Conservation (phyloP, 1,140 invertebrate genomes). For the Bicyclus anynana region DNA sequence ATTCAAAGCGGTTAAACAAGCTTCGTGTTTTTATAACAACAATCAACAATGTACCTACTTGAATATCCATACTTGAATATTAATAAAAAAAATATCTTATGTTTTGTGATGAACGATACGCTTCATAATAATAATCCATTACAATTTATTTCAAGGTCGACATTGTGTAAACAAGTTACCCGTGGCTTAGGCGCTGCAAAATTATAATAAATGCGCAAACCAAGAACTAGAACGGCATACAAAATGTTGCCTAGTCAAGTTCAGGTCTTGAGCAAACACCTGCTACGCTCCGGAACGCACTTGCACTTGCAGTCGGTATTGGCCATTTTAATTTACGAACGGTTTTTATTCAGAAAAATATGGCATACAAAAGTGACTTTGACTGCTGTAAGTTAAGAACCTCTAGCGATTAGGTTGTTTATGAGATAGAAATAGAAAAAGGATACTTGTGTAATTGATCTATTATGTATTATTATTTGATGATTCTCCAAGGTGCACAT, state of each 20-base stretch:
- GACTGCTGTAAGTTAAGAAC: too few relatives aligned
- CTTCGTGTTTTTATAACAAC: too few relatives aligned
- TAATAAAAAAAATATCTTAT: too few relatives aligned
- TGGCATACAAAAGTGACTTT: too few relatives aligned
- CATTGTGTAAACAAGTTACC: slow-evolving; percentile 20
- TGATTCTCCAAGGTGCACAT: too few relatives aligned
- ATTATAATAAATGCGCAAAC: slow-evolving; percentile 18
- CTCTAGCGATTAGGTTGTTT: too few relatives aligned
- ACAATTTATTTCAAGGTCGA: slow-evolving; percentile 14
- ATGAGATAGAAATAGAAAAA: too few relatives aligned
- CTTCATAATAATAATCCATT: neutral
- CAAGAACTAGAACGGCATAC: slow-evolving; percentile 29
- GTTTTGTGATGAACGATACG: slow-evolving; percentile 5
- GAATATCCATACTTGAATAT: too few relatives aligned
- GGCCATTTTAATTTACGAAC: slow-evolving; percentile 1
- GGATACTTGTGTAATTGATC: too few relatives aligned
- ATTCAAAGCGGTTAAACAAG: neutral
- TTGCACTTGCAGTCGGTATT: neutral
- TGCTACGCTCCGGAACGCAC: slow-evolving; percentile 31
- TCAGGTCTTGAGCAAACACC: slow-evolving; percentile 42
- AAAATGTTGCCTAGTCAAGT: slow-evolving; percentile 57
- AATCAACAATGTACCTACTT: too few relatives aligned
- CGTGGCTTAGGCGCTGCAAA: slow-evolving; percentile 6
- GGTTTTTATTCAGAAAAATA: neutral
- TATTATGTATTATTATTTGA: too few relatives aligned